Conservation (phyloP, 1,140 invertebrate species). For the Pachyrhynchus sulphureomaculatus region DNA sequence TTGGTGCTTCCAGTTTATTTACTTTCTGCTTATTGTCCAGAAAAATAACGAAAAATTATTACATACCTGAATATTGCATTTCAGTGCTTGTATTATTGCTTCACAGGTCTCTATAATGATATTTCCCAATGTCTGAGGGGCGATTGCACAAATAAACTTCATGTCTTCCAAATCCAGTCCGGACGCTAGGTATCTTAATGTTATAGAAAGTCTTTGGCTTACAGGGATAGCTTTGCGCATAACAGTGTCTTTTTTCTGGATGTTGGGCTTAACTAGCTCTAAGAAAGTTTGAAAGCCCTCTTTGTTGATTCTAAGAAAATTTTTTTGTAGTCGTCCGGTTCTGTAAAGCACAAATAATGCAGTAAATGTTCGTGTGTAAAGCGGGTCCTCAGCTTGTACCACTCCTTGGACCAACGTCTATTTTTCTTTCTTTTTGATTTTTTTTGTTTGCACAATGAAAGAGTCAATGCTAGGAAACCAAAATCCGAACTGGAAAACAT, state of each 20-base stretch:
- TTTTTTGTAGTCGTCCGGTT: conserved; percentile 29
- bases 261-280: conserved; percentile 30
- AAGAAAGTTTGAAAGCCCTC: conserved; percentile 24
- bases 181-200: conserved; percentile 39
- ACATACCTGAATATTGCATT: too few relatives aligned
- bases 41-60: too few relatives aligned
- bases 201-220: conserved; percentile 34
- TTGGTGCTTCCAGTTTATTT: not conserved
- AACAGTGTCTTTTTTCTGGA: conserved; percentile 39
- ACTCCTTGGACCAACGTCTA: conserved; percentile 19
- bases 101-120: too few relatives aligned
- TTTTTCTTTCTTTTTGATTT: conserved; percentile 13
- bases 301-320: conserved; percentile 23
- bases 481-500: not conserved
- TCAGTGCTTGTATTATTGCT: too few relatives aligned
- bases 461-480: not conserved
- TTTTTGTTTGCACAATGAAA: not conserved
- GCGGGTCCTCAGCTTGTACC: conserved; percentile 16
- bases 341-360: conserved; percentile 1
- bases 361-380: conserved; percentile 13
- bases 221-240: conserved; percentile 38
- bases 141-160: conserved; percentile 22
- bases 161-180: conserved; percentile 30
- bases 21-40: too few relatives aligned
- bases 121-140: not conserved